These are phyloP conservation scores for Sorex maritimensis DNA, from an alignment of 2,797 vertebrate genomes.

Conservation along the genomic window DNA sequence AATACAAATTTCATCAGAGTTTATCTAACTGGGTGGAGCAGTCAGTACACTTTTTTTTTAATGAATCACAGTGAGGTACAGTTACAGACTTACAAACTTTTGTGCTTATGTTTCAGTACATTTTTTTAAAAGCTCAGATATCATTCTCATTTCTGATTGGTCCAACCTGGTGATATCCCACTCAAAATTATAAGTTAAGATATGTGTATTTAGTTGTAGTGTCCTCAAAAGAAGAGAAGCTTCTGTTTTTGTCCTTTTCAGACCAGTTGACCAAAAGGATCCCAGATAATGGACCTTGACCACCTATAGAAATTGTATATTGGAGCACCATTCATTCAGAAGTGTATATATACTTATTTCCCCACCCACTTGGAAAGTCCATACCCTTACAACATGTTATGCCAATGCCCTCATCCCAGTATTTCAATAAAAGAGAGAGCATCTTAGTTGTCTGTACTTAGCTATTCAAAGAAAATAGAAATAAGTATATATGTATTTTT, in stretches of 20 bases:
- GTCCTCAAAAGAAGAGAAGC: neutral
- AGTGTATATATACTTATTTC: neutral
- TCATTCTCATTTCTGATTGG: slow-evolving; percentile 40
- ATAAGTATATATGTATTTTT: neutral
- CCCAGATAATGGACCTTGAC: neutral
- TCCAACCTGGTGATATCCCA: slow-evolving; percentile 24
- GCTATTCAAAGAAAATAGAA: slow-evolving; percentile 35
- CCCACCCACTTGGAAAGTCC: neutral
- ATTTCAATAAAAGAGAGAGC: neutral
- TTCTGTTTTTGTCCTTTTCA: neutral
- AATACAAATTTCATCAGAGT: neutral
- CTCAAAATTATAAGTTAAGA: slow-evolving; percentile 36
- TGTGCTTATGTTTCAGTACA: neutral
- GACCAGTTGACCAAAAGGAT: neutral
- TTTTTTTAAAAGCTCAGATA: neutral
- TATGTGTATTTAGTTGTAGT: slow-evolving; percentile 16
- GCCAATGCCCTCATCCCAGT: neutral
- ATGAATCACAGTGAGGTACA: no score
- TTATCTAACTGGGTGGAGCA: neutral
- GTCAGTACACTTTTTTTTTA: neutral
- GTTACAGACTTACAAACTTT: no score
- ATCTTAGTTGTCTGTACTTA: slow-evolving; percentile 40
- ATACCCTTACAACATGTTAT: slow-evolving; percentile 14
- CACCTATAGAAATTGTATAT: neutral
- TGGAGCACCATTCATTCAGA: neutral